Evolutionary conservation across 2,797 vertebrate species (phyloP), one percentile per base, ranked within the genome.

Genomic region (Bucorvus abyssinicus): DNA sequence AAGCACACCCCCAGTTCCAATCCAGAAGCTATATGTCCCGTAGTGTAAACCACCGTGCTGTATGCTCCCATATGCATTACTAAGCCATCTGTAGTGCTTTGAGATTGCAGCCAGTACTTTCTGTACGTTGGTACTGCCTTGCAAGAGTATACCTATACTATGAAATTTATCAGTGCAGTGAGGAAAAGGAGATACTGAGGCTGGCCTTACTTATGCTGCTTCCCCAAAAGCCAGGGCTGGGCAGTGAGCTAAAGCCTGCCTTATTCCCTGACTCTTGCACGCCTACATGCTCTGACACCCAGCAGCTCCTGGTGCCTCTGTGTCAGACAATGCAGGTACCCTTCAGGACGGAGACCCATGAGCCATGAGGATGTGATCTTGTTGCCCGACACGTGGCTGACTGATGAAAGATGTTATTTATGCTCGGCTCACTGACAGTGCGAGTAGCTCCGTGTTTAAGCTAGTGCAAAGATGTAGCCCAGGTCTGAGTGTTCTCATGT

Each of bases 371-470:
- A 42, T 32, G 47, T 24, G 23, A 14, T 26, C 75, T 36, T 40
- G 42, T 4, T 38, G 15, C 18, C 7, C 0, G 1, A 19, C 19
- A 12, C 1, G 3, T 27, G 40, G 40, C 27, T 53, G 17, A 2
- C 23, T 64, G 69, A 27, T 24, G 30, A 77, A n/a, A 55, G 22
- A 27, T 17, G 38, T n/a, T n/a, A n/a, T 40, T 27, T 36, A 2
- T 0, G 30, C 23, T 44, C 56, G 60, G 36, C 63, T 22, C 15
- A 5, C 9, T 27, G 20, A 15, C n/a, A 8, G 23, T 12, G n/a
- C 17, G 14, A 73, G 44, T 14, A 57, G 22, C 60, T 69, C 40
- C 0, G 1, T n/a, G 14, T 20, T 50, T 30, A 40, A 76, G 26
- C 10, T 34, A 20, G 12, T 30, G 27, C 20, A 49, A 52, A 85